A percentile compares a stretch with the other conserved stretches of the same genome.
Conservation (phyloP, 2,888 invertebrate genomes). For the Orthosia cruda region DNA sequence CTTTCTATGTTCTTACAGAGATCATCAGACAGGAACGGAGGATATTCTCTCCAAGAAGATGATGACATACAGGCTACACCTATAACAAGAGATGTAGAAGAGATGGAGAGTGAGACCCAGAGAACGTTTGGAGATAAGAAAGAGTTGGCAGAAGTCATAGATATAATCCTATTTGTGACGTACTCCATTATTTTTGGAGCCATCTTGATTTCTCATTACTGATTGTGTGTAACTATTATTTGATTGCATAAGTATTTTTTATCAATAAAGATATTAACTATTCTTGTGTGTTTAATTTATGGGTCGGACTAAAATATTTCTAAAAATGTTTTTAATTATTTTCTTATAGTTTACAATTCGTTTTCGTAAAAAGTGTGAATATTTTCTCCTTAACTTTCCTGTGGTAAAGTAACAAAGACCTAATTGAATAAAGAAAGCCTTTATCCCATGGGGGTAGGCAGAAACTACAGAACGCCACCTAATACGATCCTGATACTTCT, state of each 20-base stretch:
- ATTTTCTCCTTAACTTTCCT: too few species aligned
- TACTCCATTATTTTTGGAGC: slow-evolving; percentile 81
- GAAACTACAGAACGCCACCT: too few species aligned
- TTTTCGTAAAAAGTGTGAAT: too few species aligned
- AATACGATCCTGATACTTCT: too few species aligned
- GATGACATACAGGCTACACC: slow-evolving; percentile 73
- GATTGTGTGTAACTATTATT: slow-evolving; percentile 18
- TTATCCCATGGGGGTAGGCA: too few species aligned
- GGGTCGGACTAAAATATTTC: not conserved
- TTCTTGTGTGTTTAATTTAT: not conserved
- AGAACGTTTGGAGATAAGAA: slow-evolving; percentile 73
- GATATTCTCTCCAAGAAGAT: slow-evolving; percentile 79
- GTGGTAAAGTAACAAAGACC: too few species aligned
- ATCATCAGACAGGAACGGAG: slow-evolving; percentile 76
- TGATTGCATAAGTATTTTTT: not conserved
- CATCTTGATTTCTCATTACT: slow-evolving; percentile 82
- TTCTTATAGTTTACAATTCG: too few species aligned
- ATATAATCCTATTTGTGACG: slow-evolving; percentile 81
- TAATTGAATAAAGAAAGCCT: too few species aligned
- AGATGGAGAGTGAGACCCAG: slow-evolving; percentile 82
- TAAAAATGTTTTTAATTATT: too few species aligned
- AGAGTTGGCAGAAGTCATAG: slow-evolving; percentile 83
- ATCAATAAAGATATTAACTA: not conserved
- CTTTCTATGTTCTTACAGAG: slow-evolving; percentile 62
- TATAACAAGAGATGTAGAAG: slow-evolving; percentile 78